phyloP scores from a whole-genome alignment of 2,888 invertebrate species.

The Glomeris marginata region DNA sequence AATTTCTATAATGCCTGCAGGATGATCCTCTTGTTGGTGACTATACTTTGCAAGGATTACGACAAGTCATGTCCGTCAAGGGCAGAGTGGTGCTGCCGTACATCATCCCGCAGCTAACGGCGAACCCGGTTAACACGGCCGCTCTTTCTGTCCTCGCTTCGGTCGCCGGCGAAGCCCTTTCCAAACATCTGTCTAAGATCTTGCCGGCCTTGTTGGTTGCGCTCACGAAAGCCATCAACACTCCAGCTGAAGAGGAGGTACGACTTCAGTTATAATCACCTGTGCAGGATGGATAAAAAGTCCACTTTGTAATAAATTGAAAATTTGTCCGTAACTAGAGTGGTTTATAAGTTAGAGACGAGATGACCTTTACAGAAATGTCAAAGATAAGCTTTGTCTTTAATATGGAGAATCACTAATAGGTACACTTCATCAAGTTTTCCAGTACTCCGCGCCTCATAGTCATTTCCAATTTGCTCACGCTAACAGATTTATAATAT shows the following conservation, averaged over 20 bases:
- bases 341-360: too few species aligned
- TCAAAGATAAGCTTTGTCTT: neutral
- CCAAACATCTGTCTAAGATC: slow-evolving; percentile 77
- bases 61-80: slow-evolving; percentile 95
- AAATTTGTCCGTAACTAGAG: too few species aligned
- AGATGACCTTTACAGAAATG: neutral
- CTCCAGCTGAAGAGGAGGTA: slow-evolving; percentile 40
- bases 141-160: slow-evolving; percentile 86
- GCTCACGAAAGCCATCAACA: slow-evolving; percentile 41
- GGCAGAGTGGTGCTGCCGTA: slow-evolving; percentile 90
- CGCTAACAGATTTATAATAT: too few species aligned
- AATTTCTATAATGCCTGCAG: slow-evolving; percentile 24
- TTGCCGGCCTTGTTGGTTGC: slow-evolving; percentile 74
- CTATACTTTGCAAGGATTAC: slow-evolving; percentile 83
- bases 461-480: too few species aligned
- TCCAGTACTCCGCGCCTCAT: too few species aligned
- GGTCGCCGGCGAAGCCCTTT: slow-evolving; percentile 84
- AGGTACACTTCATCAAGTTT: too few species aligned
- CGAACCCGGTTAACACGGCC: slow-evolving; percentile 77
- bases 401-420: neutral
- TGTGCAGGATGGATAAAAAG: too few species aligned
- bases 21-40: slow-evolving; percentile 66
- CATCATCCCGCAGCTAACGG: slow-evolving; percentile 75
- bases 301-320: too few species aligned
- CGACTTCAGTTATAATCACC: too few species aligned